Conservation (phyloP, 1,140 invertebrate species). For the Pseudachorutes palmiensis region DNA sequence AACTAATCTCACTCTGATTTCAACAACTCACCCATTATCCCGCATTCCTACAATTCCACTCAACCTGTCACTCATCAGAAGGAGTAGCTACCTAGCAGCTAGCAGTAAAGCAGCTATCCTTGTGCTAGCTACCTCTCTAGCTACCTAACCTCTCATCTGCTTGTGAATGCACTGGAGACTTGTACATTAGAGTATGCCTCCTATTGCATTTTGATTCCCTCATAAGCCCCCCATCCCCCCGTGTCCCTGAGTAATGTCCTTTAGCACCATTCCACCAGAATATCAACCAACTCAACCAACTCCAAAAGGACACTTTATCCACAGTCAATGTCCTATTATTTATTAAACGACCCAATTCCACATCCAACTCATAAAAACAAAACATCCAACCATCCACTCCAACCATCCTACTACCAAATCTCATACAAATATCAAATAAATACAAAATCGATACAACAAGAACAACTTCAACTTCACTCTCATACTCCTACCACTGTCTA, state of each 20-base stretch:
- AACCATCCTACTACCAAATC: background rate
- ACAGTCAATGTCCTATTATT: background rate
- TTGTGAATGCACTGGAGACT: background rate
- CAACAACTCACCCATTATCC: background rate
- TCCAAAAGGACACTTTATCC: background rate
- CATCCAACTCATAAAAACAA: conserved; percentile 1
- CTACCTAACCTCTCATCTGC: background rate
- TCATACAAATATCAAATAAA: background rate
- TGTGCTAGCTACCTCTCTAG: background rate
- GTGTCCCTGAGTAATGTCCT: conserved; percentile 35
- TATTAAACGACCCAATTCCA: conserved; percentile 8
- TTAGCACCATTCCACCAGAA: conserved; percentile 36
- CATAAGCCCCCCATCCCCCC: too few species aligned
- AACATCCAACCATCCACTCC: background rate
- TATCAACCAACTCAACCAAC: background rate
- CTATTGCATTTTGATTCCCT: conserved; percentile 39
- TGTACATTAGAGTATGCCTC: background rate
- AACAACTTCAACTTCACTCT: too few species aligned
- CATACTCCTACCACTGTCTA: too few species aligned
- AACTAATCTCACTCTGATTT: background rate
- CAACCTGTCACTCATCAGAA: background rate
- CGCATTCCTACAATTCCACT: conserved; percentile 3
- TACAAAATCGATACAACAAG: too few species aligned
- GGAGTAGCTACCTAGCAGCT: too few species aligned
- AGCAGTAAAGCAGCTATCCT: too few species aligned